Percentiles rank a stretch among this genome's conserved stretches.
Conservation (phyloP, 2,797 vertebrate species). For the Anniella stebbinsi region DNA sequence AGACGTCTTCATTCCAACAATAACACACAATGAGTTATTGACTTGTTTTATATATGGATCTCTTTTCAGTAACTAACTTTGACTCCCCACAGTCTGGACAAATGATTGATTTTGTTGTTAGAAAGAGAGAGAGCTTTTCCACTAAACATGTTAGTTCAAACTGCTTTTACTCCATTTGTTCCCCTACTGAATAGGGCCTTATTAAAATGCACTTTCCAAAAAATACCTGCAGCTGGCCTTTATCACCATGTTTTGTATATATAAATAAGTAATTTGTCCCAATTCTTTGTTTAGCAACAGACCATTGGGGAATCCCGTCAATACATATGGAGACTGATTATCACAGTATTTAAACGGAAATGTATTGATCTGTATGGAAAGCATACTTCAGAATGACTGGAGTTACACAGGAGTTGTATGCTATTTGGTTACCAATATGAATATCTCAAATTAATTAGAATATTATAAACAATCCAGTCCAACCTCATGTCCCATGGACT, state of each 20-base stretch:
- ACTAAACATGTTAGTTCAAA: constrained; percentile 85
- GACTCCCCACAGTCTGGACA: constrained; percentile 87
- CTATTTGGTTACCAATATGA: constrained; percentile 41
- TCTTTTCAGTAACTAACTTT: constrained; percentile 87
- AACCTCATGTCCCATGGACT: background rate
- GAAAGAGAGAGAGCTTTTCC: constrained; percentile 80
- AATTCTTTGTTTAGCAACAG: constrained; percentile 83
- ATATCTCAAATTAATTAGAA: background rate
- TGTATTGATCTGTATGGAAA: constrained; percentile 63
- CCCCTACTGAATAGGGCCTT: constrained; percentile 81
- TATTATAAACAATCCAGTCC: background rate
- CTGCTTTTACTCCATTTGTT: constrained; percentile 84
- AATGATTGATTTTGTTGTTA: constrained; percentile 89
- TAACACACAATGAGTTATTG: constrained; percentile 91
- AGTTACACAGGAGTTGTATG: constrained; percentile 54
- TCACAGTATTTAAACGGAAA: constrained; percentile 70
- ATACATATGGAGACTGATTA: constrained; percentile 76
- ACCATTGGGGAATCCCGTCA: constrained; percentile 80
- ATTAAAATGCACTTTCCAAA: constrained; percentile 88
- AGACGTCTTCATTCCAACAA: constrained; percentile 83
- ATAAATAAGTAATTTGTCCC: constrained; percentile 89
- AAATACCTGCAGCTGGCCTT: constrained; percentile 87
- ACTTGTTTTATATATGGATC: constrained; percentile 87
- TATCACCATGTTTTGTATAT: constrained; percentile 85
- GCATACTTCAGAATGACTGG: constrained; percentile 47